Evolutionary conservation across 2,113 vertebrate genomes (phyloP), one percentile per base, ranked within the genome.

Genomic region (Pygoscelis adeliae): DNA sequence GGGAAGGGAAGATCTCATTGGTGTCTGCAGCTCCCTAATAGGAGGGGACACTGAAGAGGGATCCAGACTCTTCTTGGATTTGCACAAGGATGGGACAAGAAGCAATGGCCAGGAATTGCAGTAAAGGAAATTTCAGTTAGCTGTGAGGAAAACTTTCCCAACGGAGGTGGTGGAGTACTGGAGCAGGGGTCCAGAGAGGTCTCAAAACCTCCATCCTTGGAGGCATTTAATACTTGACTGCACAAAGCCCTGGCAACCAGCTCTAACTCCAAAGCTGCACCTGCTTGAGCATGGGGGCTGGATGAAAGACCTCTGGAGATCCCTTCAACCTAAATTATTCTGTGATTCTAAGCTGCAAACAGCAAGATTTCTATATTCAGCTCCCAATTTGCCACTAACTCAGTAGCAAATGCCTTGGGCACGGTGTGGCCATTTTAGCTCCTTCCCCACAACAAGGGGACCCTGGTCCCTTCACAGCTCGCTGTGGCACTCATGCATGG

Each of bases 401-500:
- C 16, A 16, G 40, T 23, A 76, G 21, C 19, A 83, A 71, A 65
- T 34, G 22, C n/a, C 53, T 29, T 34, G 55, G n/a, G n/a, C 20
- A 59, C 27, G 0, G 0, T 9, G 25, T 36, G 50, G 25, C 15
- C 20, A 11, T 13, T 42, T 84, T 73, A 80, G 6, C 32, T 69
- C 38, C 16, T 88, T 63, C 4, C 18, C 7, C 72, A 38, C 15
- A 9, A 47, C 27, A 56, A 67, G 21, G 11, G 55, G 36, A 15
- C 62, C 50, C 32, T 8, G 27, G 34, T 72, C n/a, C 29, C 6
- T 26, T 23, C 62, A 40, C 32, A 47, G 9, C 2, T 82, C 11
- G 0, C 46, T 4, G 3, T 3, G 6, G 18, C 36, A 34, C 36
- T 26, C 0, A 0, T 50, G 22, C 46, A 50, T 21, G 47, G 47